These are phyloP conservation scores for Amphiura filiformis DNA, from an alignment of 35 echinoderm and acorn worm genomes.

Conservation along the genomic window DNA sequence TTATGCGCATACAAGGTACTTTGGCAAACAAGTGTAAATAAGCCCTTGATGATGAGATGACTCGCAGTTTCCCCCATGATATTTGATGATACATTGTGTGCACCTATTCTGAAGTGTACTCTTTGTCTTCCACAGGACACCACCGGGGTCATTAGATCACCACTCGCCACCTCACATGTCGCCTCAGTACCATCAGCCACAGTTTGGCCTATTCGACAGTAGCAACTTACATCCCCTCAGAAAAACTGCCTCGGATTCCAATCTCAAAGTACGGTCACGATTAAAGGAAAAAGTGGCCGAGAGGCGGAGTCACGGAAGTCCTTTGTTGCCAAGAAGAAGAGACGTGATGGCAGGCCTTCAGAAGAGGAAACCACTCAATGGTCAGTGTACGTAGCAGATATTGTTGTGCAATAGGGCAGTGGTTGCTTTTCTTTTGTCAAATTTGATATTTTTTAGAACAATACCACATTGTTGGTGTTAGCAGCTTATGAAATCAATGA, in stretches of 20 bases:
- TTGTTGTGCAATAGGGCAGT: background rate
- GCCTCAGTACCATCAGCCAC: slow-evolving; percentile 78
- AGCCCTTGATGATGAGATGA: too few species aligned
- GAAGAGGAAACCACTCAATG: slow-evolving; percentile 86
- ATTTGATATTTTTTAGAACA: too few species aligned
- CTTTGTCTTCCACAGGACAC: slow-evolving; percentile 31
- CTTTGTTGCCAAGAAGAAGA: slow-evolving; percentile 69
- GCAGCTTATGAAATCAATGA: too few species aligned
- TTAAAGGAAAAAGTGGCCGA: slow-evolving; percentile 97
- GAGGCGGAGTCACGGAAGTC: slow-evolving; percentile 92
- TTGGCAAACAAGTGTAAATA: too few species aligned
- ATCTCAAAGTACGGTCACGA: slow-evolving; percentile 91
- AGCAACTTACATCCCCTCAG: slow-evolving; percentile 89
- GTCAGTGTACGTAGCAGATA: background rate
- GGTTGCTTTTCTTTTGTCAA: too few species aligned
- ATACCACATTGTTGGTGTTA: too few species aligned
- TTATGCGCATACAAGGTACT: too few species aligned
- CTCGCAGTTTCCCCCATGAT: too few species aligned
- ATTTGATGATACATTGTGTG: too few species aligned
- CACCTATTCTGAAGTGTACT: background rate
- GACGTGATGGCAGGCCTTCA: slow-evolving; percentile 55
- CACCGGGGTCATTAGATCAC: slow-evolving; percentile 71
- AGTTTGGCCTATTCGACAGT: slow-evolving; percentile 93
- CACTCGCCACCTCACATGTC: slow-evolving; percentile 92
- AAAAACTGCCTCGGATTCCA: slow-evolving; percentile 98